Base-by-base conservation (phyloP, 2,113 vertebrate species). In the Lamprologus tigripictilis region DNA sequence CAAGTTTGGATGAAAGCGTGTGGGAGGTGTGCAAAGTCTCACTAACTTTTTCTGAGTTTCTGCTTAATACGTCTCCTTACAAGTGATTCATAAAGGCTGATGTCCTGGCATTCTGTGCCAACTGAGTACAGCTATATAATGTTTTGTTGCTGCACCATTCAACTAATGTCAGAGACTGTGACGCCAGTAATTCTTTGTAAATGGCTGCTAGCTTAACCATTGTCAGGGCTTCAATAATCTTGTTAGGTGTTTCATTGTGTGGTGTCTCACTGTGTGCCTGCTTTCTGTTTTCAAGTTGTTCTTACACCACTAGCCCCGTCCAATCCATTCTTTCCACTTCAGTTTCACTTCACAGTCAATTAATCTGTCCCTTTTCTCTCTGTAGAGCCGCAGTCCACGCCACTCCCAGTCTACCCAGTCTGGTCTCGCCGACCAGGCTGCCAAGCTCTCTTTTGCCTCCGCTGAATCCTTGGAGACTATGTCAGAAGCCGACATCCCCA, bases 391-490 rank as follows among this genome's bases (percentile, higher is more conserved):
- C 89, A 99, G 98, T 92, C 98, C 98, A 6, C 96, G 98, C 45
- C 98, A 99, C 88, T 97, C 98, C 85, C 98, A 99, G 96, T 97
- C 97, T 88, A 97, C 98, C 85, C 99, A 99, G 96, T 98, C 99
- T 0, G 99, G 98, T 93, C 96, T 99, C 89, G 98, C 99, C 2
- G 98, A 99, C 90, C 99, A 99, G 96, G 98, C 98, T 5, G 97
- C 98, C 94, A 99, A 99, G 93, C 97, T 99, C 85, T 99, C 99
- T 33, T 99, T 98, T 7, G 99, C 99, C 90, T 99, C 99, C 0
- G 98, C 99, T 1, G 99, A 99, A 87, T 98, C 98, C 90, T 93
- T 99, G 97, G 99, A 99, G 96, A 99, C 98, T 94, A 99, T 99
- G 99, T 99, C 99, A 1, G 98, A 99, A 93, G 98, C 99, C 1